These are phyloP conservation scores for Solenopsis invicta DNA, from an alignment of 1,140 invertebrate genomes.

Conservation along the genomic window DNA sequence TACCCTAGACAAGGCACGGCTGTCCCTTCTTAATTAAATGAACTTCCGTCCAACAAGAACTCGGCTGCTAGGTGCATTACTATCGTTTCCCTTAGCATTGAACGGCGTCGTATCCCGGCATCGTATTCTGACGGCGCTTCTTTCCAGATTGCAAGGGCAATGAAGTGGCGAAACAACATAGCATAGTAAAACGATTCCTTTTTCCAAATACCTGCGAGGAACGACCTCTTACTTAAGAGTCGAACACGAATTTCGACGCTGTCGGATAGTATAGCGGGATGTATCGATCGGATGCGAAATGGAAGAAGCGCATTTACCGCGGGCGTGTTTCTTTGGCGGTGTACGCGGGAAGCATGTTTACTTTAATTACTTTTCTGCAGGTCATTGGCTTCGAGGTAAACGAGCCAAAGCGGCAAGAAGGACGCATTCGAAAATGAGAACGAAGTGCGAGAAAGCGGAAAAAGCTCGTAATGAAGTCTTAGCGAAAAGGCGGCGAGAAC, in stretches of 20 bases:
- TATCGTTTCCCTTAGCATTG: conserved; percentile 40
- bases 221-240: conserved; percentile 50
- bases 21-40: conserved; percentile 58
- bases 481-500: neutral
- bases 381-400: conserved; percentile 62
- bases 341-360: conserved; percentile 58
- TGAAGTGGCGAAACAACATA: conserved; percentile 45
- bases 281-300: conserved; percentile 41
- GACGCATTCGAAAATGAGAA: conserved; percentile 35
- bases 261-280: neutral
- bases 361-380: conserved; percentile 73
- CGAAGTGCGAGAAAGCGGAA: neutral
- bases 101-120: conserved; percentile 31
- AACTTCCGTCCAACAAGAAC: conserved; percentile 54
- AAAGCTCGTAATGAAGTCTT: conserved; percentile 66
- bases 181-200: conserved; percentile 41
- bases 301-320: conserved; percentile 44
- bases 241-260: conserved; percentile 38
- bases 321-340: conserved; percentile 54
- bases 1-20: conserved; percentile 20
- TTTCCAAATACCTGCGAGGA: conserved; percentile 37
- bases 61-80: conserved; percentile 38
- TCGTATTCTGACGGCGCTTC: conserved; percentile 24
- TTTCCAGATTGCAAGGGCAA: conserved; percentile 53
- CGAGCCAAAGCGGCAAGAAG: conserved; percentile 65